Evolutionary conservation across 2,113 vertebrate species (phyloP).

Genomic region (Hirundichthys speculiger): DNA sequence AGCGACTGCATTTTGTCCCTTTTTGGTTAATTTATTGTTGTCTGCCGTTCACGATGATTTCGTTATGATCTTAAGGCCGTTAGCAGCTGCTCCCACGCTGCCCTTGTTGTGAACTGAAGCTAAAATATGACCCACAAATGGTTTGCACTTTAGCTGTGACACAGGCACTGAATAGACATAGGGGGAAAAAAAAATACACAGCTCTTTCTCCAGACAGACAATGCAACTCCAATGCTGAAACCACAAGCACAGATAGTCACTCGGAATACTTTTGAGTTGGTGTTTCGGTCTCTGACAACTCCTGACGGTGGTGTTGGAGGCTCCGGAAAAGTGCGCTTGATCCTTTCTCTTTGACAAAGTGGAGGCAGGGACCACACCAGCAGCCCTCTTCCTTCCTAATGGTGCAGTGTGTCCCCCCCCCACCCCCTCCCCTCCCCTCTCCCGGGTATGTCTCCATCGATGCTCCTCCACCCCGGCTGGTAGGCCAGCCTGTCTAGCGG

Average conservation of each 20-base stretch:
- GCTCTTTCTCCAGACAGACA: constrained; percentile 36
- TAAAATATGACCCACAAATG: constrained; percentile 32
- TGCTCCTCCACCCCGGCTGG: constrained; percentile 14
- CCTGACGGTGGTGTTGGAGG: constrained; percentile 36
- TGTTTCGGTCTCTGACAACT: constrained; percentile 22
- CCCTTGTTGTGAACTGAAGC: constrained; percentile 47
- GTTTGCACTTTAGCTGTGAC: constrained; percentile 66
- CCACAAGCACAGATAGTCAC: constrained; percentile 53
- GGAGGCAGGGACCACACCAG: constrained; percentile 69
- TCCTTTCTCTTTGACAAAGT: constrained; percentile 56
- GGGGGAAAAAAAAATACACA: constrained; percentile 20
- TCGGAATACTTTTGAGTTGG: constrained; percentile 26
- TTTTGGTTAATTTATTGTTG: constrained; percentile 26
- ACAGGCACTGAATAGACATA: constrained; percentile 59
- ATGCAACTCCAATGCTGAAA: constrained; percentile 47
- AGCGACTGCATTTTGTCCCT: constrained; percentile 23
- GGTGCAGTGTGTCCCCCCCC: constrained; percentile 20
- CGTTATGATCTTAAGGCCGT: constrained; percentile 43
- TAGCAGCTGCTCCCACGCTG: constrained; percentile 42
- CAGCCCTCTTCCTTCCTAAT: constrained; percentile 56
- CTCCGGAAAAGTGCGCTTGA: constrained; percentile 73
- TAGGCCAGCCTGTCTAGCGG: constrained; percentile 26
- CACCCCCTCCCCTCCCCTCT: not conserved
- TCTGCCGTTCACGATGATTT: constrained; percentile 41
- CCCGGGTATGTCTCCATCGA: constrained; percentile 17